Conservation (phyloP, 2,797 vertebrate genomes). For the Rhabdophis nuchalis region DNA sequence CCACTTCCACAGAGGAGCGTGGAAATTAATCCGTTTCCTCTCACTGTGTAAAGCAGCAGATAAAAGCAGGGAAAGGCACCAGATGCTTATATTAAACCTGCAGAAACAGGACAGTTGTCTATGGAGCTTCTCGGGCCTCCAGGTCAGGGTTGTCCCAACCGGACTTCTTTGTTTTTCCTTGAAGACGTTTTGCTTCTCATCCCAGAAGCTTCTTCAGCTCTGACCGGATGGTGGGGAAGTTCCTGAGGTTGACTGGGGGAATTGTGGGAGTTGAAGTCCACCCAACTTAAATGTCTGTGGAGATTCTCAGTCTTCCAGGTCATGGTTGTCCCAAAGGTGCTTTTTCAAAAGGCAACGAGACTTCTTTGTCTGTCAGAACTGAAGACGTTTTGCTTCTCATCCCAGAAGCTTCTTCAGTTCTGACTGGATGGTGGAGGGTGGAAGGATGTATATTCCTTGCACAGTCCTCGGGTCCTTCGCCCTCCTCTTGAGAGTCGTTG, state of each 20-base stretch:
- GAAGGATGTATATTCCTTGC: background rate
- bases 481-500: too few species aligned
- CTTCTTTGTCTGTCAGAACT: too few species aligned
- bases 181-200: background rate
- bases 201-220: background rate
- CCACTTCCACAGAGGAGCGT: slow-evolving; percentile 59
- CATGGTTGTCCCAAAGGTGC: too few species aligned
- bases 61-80: background rate
- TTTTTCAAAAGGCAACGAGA: too few species aligned
- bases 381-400: background rate
- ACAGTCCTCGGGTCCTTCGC: background rate
- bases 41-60: background rate
- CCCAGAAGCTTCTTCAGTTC: background rate
- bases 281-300: too few species aligned
- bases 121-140: background rate
- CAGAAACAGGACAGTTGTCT: background rate
- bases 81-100: background rate
- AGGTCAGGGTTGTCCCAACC: background rate
- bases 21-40: slow-evolving; percentile 35
- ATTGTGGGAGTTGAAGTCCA: too few species aligned
- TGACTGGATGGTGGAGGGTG: background rate
- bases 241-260: too few species aligned
- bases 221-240: too few species aligned
- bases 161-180: background rate
- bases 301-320: too few species aligned